Percentiles rank a stretch among this genome's conserved stretches.
Evolutionary conservation across 1,140 invertebrate species (phyloP).

Genomic region (Papilio polyxenes): DNA sequence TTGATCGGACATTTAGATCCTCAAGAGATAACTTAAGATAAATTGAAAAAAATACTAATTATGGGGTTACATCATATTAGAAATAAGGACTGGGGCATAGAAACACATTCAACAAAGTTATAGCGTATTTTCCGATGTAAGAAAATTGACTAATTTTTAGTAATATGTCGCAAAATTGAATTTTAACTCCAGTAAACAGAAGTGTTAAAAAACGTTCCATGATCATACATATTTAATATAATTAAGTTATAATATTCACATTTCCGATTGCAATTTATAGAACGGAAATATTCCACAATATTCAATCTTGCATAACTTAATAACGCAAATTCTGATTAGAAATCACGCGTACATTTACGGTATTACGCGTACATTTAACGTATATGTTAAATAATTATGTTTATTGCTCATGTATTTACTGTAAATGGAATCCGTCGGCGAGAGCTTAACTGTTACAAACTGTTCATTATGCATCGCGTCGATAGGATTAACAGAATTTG

Average conservation of each 20-base stretch:
- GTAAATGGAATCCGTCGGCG: constrained; percentile 33
- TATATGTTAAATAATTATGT: constrained; percentile 28
- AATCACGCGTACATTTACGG: constrained; percentile 8
- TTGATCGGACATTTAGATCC: not conserved
- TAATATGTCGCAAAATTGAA: too few relatives aligned
- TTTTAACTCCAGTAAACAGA: not conserved
- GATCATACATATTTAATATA: not conserved
- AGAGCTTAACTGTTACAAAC: constrained; percentile 41
- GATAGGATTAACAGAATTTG: constrained; percentile 72
- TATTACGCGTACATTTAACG: constrained; percentile 20
- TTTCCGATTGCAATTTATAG: not conserved
- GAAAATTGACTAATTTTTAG: too few relatives aligned
- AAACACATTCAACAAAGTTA: too few relatives aligned
- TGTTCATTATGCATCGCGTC: constrained; percentile 59
- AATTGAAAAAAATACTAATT: not conserved
- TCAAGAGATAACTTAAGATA: not conserved
- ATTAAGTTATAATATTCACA: not conserved
- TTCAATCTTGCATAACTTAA: constrained; percentile 21
- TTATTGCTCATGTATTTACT: constrained; percentile 34
- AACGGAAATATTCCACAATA: constrained; percentile 5
- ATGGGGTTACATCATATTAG: not conserved
- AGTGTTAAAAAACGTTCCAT: not conserved
- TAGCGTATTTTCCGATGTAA: too few relatives aligned
- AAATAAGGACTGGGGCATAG: not conserved
- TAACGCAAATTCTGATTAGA: constrained; percentile 26